These are phyloP conservation scores for Electrona antarctica DNA, from an alignment of 2,113 vertebrate species.

Conservation along the genomic window DNA sequence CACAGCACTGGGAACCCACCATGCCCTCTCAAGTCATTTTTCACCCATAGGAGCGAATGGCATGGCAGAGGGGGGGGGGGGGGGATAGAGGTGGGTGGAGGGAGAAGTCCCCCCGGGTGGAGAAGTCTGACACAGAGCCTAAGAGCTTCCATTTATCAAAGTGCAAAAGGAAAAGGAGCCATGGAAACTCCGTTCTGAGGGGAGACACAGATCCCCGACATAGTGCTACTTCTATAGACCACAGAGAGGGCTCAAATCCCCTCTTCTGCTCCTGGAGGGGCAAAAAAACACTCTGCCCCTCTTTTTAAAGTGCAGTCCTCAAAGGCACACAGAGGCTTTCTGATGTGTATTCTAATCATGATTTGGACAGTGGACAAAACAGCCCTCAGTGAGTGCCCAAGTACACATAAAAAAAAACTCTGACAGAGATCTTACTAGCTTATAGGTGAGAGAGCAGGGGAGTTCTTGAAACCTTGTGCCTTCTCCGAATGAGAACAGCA, in stretches of 20 bases:
- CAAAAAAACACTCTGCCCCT: constrained; percentile 16
- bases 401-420: constrained; percentile 46
- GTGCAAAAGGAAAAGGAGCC: constrained; percentile 16
- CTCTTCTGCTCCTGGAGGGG: constrained; percentile 41
- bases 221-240: constrained; percentile 39
- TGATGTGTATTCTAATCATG: constrained; percentile 51
- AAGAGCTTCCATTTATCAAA: constrained; percentile 75
- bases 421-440: constrained; percentile 46
- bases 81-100: constrained; percentile 59
- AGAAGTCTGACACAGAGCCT: constrained; percentile 60
- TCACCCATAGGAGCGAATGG: constrained; percentile 65
- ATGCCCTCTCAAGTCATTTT: constrained; percentile 64
- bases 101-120: constrained; percentile 58
- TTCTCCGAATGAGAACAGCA: neutral
- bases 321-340: constrained; percentile 37
- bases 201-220: constrained; percentile 15
- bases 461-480: neutral
- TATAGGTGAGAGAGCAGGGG: constrained; percentile 27
- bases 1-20: constrained; percentile 33
- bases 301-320: constrained; percentile 36
- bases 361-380: constrained; percentile 51
- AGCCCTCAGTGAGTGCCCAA: constrained; percentile 32
- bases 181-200: constrained; percentile 55
- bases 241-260: constrained; percentile 33
- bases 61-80: constrained; percentile 53